Evolutionary conservation across 2,888 invertebrate species (phyloP).

Genomic region (Mesoligia furuncula): DNA sequence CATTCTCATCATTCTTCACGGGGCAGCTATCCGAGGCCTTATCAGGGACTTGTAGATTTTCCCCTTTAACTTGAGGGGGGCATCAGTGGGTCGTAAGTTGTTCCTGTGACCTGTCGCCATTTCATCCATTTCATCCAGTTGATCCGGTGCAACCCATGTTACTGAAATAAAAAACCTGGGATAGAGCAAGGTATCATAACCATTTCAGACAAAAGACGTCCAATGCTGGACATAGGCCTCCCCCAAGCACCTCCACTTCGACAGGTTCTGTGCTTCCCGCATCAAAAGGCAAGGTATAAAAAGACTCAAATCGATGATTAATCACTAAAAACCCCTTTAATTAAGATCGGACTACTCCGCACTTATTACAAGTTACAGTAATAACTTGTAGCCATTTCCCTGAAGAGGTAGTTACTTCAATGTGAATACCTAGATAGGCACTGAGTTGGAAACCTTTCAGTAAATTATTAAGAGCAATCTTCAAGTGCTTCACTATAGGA

Average conservation of each 20-base stretch:
- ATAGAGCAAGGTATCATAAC: not conserved
- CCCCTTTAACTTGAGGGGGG: not conserved
- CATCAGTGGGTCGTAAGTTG: not conserved
- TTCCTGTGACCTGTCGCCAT: not conserved
- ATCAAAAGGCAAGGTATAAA: not conserved
- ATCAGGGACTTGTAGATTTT: not conserved
- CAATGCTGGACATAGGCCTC: not conserved
- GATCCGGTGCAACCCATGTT: not conserved
- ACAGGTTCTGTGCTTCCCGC: not conserved
- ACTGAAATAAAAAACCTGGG: not conserved
- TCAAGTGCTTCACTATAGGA: conserved; percentile 9
- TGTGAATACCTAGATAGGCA: conserved; percentile 42
- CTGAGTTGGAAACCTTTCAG: conserved; percentile 42
- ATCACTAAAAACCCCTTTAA: conserved; percentile 2
- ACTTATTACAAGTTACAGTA: conserved; percentile 23
- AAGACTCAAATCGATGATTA: not conserved
- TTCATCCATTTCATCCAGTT: not conserved
- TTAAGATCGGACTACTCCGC: conserved; percentile 7
- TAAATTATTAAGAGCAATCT: conserved; percentile 35
- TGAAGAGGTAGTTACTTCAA: conserved; percentile 26
- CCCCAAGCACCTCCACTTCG: not conserved
- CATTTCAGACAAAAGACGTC: not conserved
- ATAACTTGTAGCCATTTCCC: conserved; percentile 34
- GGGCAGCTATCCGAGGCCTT: not conserved
- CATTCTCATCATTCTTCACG: not conserved